Percentiles rank a stretch among this genome's conserved stretches.
Evolutionary conservation across 2,888 invertebrate genomes (phyloP).

Genomic region (Gastrophysa polygoni): DNA sequence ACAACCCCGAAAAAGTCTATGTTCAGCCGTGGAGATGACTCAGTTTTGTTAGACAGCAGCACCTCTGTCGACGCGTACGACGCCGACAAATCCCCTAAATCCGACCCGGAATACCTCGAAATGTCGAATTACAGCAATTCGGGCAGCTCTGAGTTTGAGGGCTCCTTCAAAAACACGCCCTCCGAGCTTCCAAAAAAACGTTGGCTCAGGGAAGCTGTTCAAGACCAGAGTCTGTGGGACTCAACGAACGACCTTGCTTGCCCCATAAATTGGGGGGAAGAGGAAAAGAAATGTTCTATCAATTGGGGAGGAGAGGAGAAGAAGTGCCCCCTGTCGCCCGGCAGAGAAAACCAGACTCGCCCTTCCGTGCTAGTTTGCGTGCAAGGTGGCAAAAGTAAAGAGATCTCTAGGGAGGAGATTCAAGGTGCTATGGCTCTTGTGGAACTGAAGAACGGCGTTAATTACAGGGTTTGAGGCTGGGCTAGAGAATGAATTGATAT

Average conservation of each 20-base stretch:
- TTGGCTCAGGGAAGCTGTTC: slow-evolving; percentile 64
- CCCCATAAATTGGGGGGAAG: slow-evolving; percentile 61
- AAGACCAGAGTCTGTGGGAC: slow-evolving; percentile 53
- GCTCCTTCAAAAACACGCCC: slow-evolving; percentile 33
- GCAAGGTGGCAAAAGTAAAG: slow-evolving; percentile 54
- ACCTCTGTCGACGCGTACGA: slow-evolving; percentile 24
- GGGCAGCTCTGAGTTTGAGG: slow-evolving; percentile 40
- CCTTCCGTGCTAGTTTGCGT: slow-evolving; percentile 63
- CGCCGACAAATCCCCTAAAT: slow-evolving; percentile 44
- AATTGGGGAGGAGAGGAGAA: slow-evolving; percentile 27
- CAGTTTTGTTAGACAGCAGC: too few species aligned
- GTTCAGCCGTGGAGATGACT: slow-evolving; percentile 42
- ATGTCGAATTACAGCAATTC: slow-evolving; percentile 40
- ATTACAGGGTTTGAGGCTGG: slow-evolving; percentile 44
- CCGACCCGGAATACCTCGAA: slow-evolving; percentile 44
- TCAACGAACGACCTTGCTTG: slow-evolving; percentile 59
- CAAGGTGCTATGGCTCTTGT: slow-evolving; percentile 68
- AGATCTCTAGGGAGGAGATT: slow-evolving; percentile 59
- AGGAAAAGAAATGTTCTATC: slow-evolving; percentile 26
- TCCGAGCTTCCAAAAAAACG: slow-evolving; percentile 63
- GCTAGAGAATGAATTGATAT: too few species aligned
- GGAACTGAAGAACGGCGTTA: slow-evolving; percentile 60
- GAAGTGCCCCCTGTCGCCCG: too few species aligned
- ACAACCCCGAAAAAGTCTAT: slow-evolving; percentile 47
- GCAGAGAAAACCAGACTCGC: slow-evolving; percentile 61